phyloP scores from a whole-genome alignment of 1,140 invertebrate genomes.

The Caerostris darwini region DNA sequence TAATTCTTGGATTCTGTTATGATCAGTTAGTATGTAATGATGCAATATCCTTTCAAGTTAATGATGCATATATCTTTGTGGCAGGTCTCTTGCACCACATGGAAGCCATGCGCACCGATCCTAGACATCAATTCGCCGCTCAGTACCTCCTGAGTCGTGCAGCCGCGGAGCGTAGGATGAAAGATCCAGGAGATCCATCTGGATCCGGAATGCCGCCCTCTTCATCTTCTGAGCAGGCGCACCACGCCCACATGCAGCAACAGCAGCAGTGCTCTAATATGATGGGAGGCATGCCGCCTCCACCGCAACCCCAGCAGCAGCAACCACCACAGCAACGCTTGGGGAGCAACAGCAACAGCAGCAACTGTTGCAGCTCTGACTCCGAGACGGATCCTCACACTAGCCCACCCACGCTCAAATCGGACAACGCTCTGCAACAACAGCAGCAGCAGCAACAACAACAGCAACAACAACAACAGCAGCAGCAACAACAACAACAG shows the following conservation, averaged over 20 bases:
- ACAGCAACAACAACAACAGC: constrained; percentile 57
- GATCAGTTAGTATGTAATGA: too few relatives aligned
- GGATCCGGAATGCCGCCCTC: constrained; percentile 53
- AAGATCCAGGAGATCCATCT: constrained; percentile 83
- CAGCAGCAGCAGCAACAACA: constrained; percentile 66
- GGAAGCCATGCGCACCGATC: constrained; percentile 98
- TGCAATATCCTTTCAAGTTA: too few relatives aligned
- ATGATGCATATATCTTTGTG: too few relatives aligned
- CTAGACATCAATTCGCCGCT: constrained; percentile 96
- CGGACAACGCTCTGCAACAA: constrained; percentile 34
- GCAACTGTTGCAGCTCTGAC: constrained; percentile 75
- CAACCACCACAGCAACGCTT: constrained; percentile 52
- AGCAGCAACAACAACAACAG: constrained; percentile 63
- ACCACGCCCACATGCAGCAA: neutral
- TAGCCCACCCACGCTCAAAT: constrained; percentile 39
- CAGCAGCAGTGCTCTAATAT: constrained; percentile 32
- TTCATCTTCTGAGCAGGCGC: constrained; percentile 63
- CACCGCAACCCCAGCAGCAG: constrained; percentile 52
- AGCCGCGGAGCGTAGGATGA: constrained; percentile 92
- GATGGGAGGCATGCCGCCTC: constrained; percentile 57
- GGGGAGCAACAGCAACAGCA: constrained; percentile 66
- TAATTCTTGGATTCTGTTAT: too few relatives aligned
- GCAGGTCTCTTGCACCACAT: constrained; percentile 94
- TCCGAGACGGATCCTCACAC: constrained; percentile 70
- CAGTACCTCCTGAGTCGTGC: constrained; percentile 95